A percentile compares a stretch with the other conserved stretches of the same genome.
phyloP scores from a whole-genome alignment of 2,797 vertebrate genomes.

The Danio tinwini region DNA sequence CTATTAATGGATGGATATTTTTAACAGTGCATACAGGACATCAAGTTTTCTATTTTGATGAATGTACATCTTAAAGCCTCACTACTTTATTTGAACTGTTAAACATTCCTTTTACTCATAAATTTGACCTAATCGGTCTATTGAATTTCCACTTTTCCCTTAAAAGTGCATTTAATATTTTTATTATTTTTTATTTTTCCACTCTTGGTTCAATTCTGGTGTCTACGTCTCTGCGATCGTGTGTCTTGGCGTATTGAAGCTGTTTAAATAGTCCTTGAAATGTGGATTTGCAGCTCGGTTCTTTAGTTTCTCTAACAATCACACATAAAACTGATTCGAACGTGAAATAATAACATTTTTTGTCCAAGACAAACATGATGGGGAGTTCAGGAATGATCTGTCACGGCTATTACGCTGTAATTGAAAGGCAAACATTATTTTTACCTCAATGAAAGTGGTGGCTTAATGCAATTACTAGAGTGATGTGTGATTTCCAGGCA shows the following conservation, averaged over 20 bases:
- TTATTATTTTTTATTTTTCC: constrained; percentile 5
- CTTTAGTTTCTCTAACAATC: constrained; percentile 18
- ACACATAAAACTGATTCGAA: constrained; percentile 27
- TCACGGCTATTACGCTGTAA: constrained; percentile 66
- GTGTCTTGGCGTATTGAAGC: constrained; percentile 20
- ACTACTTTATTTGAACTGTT: neutral
- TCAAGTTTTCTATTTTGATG: neutral
- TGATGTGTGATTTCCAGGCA: constrained; percentile 67
- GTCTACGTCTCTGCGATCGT: neutral
- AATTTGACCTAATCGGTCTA: neutral
- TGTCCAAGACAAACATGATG: constrained; percentile 63
- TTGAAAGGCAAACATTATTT: constrained; percentile 76
- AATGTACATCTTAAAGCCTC: neutral
- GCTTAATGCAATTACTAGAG: constrained; percentile 70
- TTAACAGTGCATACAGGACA: neutral
- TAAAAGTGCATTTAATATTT: neutral
- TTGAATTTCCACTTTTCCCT: neutral
- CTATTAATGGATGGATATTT: too few relatives aligned
- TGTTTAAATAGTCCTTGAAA: constrained; percentile 8
- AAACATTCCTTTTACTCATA: neutral
- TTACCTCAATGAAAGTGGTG: constrained; percentile 71
- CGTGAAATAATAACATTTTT: constrained; percentile 33
- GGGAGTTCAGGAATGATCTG: constrained; percentile 65
- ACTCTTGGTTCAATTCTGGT: neutral
- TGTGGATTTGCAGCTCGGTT: neutral